Evolutionary conservation across 1,140 invertebrate genomes (phyloP), one percentile per base, ranked within the genome.

Genomic region (Drosophila obscura): DNA sequence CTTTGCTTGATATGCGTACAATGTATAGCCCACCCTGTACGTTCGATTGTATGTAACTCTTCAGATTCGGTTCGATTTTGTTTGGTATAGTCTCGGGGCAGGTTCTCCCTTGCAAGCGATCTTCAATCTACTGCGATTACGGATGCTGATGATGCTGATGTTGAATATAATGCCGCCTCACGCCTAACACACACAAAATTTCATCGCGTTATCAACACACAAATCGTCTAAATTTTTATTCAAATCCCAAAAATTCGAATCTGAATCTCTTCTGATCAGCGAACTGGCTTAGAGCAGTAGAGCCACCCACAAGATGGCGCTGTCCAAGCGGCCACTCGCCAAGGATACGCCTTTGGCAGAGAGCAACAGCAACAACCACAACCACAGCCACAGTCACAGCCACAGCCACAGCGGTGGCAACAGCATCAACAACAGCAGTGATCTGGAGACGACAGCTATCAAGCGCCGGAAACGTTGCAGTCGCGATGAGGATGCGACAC

Each of bases 401-500:
- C 52, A 24, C 45, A 53, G 22, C 52, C 64, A 44, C 43, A 31
- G 28, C 31, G 59, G 44, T 19, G 55, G 24, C 56, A 68, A 51
- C 57, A 76, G 50, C 58, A 65, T 15, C 24, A 66, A 31, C 39
- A 80, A 72, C 61, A 57, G 45, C 59, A 77, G 76, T 63, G 88
- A 91, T 5, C 85, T 90, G 19, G 83, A 92, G 41, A 81, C 91
- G 51, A 39, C 35, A 39, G 73, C 78, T 5, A 72, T 91, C 28
- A 92, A 92, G 48, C 78, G 91, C 41, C 85, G 91, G 69, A 92
- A 92, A 44, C 90, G 91, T 13, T 82, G 78, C 67, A 90, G 83
- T 66, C 89, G 91, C 52, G 91, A 92, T 60, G 91, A 92, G 22
- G 91, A 91, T 44, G 48, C 80, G 88, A 88, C 48, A 73, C 77